Base-by-base conservation (phyloP, 2,888 invertebrate species). In the Hetaerina titia region DNA sequence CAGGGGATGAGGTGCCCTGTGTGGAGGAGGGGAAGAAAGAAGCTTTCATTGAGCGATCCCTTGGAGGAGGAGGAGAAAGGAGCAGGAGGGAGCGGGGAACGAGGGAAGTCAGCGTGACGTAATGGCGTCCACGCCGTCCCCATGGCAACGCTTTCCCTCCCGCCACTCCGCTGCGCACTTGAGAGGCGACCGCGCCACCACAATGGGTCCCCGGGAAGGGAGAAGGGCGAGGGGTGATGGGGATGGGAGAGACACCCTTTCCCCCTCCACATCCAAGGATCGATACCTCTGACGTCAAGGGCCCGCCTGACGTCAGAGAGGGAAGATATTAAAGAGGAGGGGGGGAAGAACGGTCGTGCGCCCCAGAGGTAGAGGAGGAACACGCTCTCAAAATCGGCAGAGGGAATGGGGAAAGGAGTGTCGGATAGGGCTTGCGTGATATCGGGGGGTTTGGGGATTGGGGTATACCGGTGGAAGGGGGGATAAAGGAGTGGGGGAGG, bases 221-320 rank as follows among this genome's bases (percentile, higher is more conserved):
- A 31, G 6, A 31, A 13, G 22, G 69, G 69, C 25, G 11, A 13
- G 60, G 60, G 60, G 17, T 1, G 4, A 17, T 11, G 60, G 60
- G 60, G 60, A 60, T 60, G 17, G 81, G 69, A 22, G 69, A 69
- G 69, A 69, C 2, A 22, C 69, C 69, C 19, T 69, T 69, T 58
- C 8, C 60, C 25, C 58, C 64, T 15, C 69, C 22, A 13, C 56
- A 57, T 56, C 56, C 22, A 92, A 7, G 31, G 90, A 92, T 92
- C 92, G 92, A 92, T 92, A 69, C 69, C 64, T 92, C 81, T 92
- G 92, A 92, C 92, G 92, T 92, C 92, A 92, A 69, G 22, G 22
- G 25, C 25, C 15, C 56, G n/a, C 56, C 92, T 92, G 92, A 92
- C 92, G 92, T 92, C 92, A 92, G 92, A 63, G 90, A 57, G n/a